Base-by-base conservation (phyloP, 1,140 invertebrate genomes). In the Calephelis nemesis region DNA sequence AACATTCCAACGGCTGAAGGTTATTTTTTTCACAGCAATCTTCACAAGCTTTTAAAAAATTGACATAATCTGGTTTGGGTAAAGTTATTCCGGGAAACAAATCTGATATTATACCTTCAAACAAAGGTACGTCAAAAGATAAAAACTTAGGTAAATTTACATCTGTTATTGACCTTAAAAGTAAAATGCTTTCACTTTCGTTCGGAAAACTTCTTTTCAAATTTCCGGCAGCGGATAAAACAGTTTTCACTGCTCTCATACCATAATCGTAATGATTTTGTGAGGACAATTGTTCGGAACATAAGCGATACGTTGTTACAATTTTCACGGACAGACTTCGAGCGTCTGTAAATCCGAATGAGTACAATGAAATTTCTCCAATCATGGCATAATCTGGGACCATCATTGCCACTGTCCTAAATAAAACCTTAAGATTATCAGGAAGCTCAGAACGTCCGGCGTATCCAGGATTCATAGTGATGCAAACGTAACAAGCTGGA, bases 241-340 rank as follows among this genome's bases (percentile, higher is more conserved):
- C 94, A 9, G 94, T 94, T 85, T 95, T 95, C 0, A 95, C 94
- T 6, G 94, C 94, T 69, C 97, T 93, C 97, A 98, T 98, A 65
- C 97, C 97, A 82, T 98, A 98, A 92, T 98, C 97, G 78, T 98
- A 98, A 84, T 98, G 97, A 88, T 98, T 97, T 91, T 98, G 97
- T 71, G 97, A 97, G 7, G 97, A 98, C 9, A 98, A 91, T 87
- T 98, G 97, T 92, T 98, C 97, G 70, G 96, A 97, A 81, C 97
- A 98, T 10, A 98, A 92, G 76, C 97, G 96, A 84, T 98, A 98
- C 93, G 97, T 97, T 77, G 98, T 95, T 0, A 96, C 95, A 94
- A 98, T 98, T 92, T 98, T 98, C 63, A 96, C 93, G 0, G 97
- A 96, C 39, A 98, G 91, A 58, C 93, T 93, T 87, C 97, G 97